Evolutionary conservation across 2,113 vertebrate species (phyloP), one percentile per base, ranked within the genome.

Genomic region (Thymallus thymallus): DNA sequence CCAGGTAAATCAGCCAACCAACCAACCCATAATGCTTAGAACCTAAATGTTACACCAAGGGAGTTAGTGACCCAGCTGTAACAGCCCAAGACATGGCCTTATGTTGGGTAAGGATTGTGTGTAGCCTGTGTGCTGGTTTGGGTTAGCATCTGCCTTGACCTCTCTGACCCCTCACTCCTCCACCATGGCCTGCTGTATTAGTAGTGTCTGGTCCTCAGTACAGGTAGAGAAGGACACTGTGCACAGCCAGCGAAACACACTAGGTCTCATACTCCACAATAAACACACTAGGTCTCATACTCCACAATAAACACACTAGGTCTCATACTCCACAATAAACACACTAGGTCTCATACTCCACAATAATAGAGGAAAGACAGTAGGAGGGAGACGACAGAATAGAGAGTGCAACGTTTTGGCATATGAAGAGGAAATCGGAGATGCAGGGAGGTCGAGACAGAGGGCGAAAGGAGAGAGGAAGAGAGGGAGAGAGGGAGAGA

Each of bases 391-490:
- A 68, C 26, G 29, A 73, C 41, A 73, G n/a, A 71, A 26, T 41
- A 26, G 9, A 60, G 56, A 13, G 68, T 23, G 23, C 58, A 71
- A 66, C 26, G 46, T 77, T 84, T 80, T 79, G 76, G 55, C 81
- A 78, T 73, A 75, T 73, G 74, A 78, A 74, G 69, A 79, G 69
- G 85, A 85, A 77, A 82, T 65, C 1, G 70, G 35, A 41, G 9
- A 10, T 41, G 35, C 35, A 41, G 35, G 35, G 32, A 46, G 23
- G 45, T 62, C 26, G 16, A 12, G 30, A 23, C 9, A 62, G 51
- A 60, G 7, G 23, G 64, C 70, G 68, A 76, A 67, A 69, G 64
- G 65, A 62, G 12, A 2, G 35, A 41, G 9, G 35, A n/a, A 71
- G 68, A 76, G 69, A 67, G 71, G 64, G 65, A 62, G 12, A 2